These are phyloP conservation scores for Capromys pilorides DNA, from an alignment of 2,797 vertebrate species.

Conservation along the genomic window DNA sequence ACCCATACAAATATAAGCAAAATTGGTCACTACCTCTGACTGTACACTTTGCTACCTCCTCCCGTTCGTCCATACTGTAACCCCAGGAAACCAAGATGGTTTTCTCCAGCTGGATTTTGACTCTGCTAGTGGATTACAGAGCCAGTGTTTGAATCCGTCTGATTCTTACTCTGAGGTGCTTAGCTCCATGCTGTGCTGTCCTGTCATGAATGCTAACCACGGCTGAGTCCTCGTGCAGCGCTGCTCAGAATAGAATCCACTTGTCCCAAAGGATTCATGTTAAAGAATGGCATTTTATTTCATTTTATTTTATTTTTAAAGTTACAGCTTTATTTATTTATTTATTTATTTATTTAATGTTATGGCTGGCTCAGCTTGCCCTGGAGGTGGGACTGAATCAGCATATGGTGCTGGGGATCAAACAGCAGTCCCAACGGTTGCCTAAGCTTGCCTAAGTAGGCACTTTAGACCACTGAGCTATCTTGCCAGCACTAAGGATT, in stretches of 20 bases:
- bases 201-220: not conserved
- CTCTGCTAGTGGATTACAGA: not conserved
- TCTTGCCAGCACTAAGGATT: no score
- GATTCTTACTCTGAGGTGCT: not conserved
- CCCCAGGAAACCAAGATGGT: not conserved
- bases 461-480: no score
- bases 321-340: no score
- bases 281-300: not conserved
- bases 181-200: accelerated
- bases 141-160: accelerated
- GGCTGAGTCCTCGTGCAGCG: not conserved
- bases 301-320: no score
- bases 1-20: not conserved
- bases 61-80: not conserved
- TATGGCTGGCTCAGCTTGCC: no score
- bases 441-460: no score
- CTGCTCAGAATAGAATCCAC: not conserved
- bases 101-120: not conserved
- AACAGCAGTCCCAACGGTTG: no score
- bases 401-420: no score
- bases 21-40: not conserved
- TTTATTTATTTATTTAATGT: no score
- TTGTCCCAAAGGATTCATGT: not conserved
- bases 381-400: no score
- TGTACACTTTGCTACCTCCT: not conserved